Evolutionary conservation across 1,140 invertebrate genomes (phyloP), one percentile per base, ranked within the genome.

Genomic region (Formica exsecta): DNA sequence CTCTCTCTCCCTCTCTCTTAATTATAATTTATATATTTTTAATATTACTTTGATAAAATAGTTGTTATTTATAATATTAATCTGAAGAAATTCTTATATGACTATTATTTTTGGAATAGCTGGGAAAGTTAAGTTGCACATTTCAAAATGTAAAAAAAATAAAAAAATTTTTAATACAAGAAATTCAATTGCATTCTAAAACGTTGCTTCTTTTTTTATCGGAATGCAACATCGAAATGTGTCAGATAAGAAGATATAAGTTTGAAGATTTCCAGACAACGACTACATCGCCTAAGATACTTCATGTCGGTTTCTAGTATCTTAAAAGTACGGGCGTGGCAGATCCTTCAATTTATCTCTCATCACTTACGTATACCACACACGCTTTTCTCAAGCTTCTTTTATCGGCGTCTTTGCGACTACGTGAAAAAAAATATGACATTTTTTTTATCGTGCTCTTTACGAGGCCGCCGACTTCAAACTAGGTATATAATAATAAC

Each of bases 321-420:
- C 54, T 85, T 79, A 32, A 81, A 59, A 85, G 48, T 68, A 62
- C 75, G 57, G 38, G 79, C 54, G 38, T 74, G 68, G 68, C 38
- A 74, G 54, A 61, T 48, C 3, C 25, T 83, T n/a, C 16, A 81
- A 73, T 83, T 83, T 74, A 83, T 83, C 79, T 74, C 13, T 83
- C 29, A 0, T 38, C 79, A 83, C 68, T 80, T 83, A 61, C 13
- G 16, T 71, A 22, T 36, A 62, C 38, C 54, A 73, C 19, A 71
- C 51, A 81, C 66, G 8, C 11, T 59, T 61, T 41, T 29, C 32
- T 38, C 62, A 68, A 76, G 11, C 22, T 73, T 54, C 16, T 44
- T 73, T 73, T 59, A 44, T 73, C 66, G 51, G n/a, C 32, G 4
- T 8, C 22, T 71, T 71, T 61, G 66, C 51, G 51, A 19, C 38